Percentiles rank a stretch among this genome's conserved stretches.
Conservation (phyloP, 2,797 vertebrate species). For the Lagocephalus sceleratus region DNA sequence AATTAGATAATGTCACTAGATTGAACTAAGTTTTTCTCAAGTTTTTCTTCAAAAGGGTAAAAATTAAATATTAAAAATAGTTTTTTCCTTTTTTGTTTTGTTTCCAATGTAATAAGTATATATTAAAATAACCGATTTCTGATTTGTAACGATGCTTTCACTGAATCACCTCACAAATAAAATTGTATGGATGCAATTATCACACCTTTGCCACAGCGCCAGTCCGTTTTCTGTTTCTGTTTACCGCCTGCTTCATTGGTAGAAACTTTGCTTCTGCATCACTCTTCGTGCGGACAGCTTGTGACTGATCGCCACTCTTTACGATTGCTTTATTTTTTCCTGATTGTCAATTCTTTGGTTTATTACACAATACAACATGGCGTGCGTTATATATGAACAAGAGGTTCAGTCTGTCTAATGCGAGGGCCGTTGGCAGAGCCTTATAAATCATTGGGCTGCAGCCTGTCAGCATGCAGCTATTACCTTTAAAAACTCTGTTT, state of each 20-base stretch:
- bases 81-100: no score
- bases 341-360: constrained; percentile 56
- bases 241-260: neutral
- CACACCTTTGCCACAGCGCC: no score
- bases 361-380: constrained; percentile 64
- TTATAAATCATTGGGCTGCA: constrained; percentile 77
- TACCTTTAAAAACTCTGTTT: constrained; percentile 76
- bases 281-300: constrained; percentile 31
- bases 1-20: no score
- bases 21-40: neutral
- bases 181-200: no score
- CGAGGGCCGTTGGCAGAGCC: constrained; percentile 46
- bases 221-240: neutral
- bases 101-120: no score
- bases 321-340: constrained; percentile 40
- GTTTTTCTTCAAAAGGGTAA: constrained; percentile 1
- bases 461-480: constrained; percentile 70
- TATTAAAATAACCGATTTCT: no score
- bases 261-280: constrained; percentile 7
- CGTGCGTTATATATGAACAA: constrained; percentile 56
- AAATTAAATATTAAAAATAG: neutral
- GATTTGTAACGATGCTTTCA: no score
- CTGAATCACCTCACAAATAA: no score
- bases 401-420: constrained; percentile 52
- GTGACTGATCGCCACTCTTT: constrained; percentile 43